Percentiles rank a stretch among this genome's conserved stretches.
phyloP scores from a whole-genome alignment of 2,797 vertebrate genomes.

The Paramormyrops hopkinsi region DNA sequence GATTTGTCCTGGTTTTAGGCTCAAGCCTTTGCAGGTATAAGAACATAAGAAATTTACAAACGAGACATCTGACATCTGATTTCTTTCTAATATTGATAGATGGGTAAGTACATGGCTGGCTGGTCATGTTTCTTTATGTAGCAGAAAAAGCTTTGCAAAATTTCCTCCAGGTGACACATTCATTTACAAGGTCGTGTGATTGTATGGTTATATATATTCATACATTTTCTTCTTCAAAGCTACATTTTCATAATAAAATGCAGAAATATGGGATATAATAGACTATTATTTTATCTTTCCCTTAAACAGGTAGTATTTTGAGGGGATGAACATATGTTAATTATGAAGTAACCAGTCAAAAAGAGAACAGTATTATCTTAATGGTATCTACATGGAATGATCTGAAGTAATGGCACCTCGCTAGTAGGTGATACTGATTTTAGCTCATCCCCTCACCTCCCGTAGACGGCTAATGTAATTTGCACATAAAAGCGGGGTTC shows the following conservation, averaged over 20 bases:
- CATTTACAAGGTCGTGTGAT: not conserved
- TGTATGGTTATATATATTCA: not conserved
- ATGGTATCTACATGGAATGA: not conserved
- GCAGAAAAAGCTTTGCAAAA: not conserved
- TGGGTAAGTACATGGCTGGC: not conserved
- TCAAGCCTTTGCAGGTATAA: not conserved
- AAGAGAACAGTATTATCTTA: not conserved
- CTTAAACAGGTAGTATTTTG: not conserved
- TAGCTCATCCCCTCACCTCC: not conserved
- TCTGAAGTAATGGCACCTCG: not conserved
- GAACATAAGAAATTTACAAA: not conserved
- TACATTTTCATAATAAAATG: not conserved
- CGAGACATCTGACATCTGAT: not conserved
- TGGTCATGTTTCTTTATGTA: not conserved
- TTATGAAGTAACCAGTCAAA: not conserved
- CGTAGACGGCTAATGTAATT: not conserved
- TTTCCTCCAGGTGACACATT: not conserved
- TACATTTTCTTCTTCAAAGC: not conserved
- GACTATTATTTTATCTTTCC: not conserved
- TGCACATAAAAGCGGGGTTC: constrained; percentile 7
- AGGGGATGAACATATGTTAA: constrained; percentile 5
- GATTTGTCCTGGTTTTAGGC: not conserved
- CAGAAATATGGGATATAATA: not conserved
- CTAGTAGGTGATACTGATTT: not conserved
- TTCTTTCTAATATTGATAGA: not conserved